phyloP scores from a whole-genome alignment of 2,888 invertebrate genomes.

The Eilema caniola region DNA sequence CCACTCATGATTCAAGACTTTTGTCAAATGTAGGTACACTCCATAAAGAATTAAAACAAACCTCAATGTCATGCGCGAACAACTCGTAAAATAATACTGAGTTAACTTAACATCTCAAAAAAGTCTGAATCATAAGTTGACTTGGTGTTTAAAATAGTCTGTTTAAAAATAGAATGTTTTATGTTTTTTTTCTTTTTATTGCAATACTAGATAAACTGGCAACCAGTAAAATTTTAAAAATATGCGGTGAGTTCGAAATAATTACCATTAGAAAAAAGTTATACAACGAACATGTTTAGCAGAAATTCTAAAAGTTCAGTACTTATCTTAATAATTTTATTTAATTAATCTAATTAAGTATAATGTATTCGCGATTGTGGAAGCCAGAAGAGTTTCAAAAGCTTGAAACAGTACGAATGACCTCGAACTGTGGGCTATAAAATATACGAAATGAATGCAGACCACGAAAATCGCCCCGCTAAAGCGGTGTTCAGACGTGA shows the following conservation, averaged over 20 bases:
- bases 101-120: not conserved
- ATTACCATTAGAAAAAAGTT: not conserved
- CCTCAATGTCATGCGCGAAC: not conserved
- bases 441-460: conserved; percentile 32
- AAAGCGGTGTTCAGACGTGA: conserved; percentile 25
- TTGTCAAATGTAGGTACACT: not conserved
- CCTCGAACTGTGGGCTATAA: conserved; percentile 30
- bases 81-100: not conserved
- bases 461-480: conserved; percentile 32
- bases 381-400: conserved; percentile 27
- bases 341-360: conserved; percentile 24
- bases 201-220: not conserved
- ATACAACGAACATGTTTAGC: not conserved
- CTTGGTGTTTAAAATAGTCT: not conserved
- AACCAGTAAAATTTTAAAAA: not conserved
- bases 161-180: not conserved
- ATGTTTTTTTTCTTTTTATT: not conserved
- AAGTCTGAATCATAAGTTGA: not conserved
- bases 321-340: conserved; percentile 23
- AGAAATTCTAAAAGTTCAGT: conserved; percentile 7
- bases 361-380: conserved; percentile 22
- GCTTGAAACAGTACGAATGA: conserved; percentile 22
- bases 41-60: not conserved
- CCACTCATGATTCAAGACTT: not conserved
- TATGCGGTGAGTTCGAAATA: not conserved